A percentile compares a stretch with the other conserved stretches of the same genome.
Evolutionary conservation across 1,140 invertebrate genomes (phyloP).

Genomic region (Teleopsis dalmanni): DNA sequence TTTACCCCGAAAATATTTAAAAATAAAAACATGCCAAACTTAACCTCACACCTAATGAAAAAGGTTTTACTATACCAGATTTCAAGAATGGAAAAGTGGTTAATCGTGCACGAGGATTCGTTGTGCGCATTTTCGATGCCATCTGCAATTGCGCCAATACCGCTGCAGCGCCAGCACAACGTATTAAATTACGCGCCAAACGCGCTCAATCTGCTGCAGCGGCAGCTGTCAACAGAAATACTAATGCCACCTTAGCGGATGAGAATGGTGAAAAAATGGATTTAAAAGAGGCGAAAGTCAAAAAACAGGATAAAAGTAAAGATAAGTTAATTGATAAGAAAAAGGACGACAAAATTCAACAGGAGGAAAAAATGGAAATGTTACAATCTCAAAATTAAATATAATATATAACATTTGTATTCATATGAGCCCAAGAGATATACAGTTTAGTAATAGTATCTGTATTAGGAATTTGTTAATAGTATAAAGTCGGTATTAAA

Average conservation of each 20-base stretch:
- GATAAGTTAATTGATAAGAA: constrained; percentile 8
- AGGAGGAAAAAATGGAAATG: not conserved
- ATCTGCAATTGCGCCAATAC: constrained; percentile 55
- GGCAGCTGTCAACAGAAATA: constrained; percentile 3
- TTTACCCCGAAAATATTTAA: not conserved
- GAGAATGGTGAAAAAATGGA: not conserved
- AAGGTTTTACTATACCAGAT: constrained; percentile 45
- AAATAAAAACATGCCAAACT: not conserved
- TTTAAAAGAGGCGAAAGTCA: constrained; percentile 6
- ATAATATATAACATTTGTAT: too few relatives aligned
- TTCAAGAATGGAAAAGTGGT: constrained; percentile 50
- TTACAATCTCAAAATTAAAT: constrained; percentile 1
- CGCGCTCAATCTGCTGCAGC: constrained; percentile 9
- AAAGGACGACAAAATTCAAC: not conserved
- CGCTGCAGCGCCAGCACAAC: constrained; percentile 45
- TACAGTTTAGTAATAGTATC: too few relatives aligned
- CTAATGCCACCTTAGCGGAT: not conserved
- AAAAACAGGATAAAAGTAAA: not conserved
- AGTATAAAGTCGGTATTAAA: too few relatives aligned
- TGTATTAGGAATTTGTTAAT: too few relatives aligned
- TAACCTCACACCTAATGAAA: constrained; percentile 4
- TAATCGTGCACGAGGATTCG: constrained; percentile 49
- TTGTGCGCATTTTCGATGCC: constrained; percentile 52
- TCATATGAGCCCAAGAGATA: too few relatives aligned
- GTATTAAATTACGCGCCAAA: constrained; percentile 33